Evolutionary conservation across 2,113 vertebrate species (phyloP), one percentile per base, ranked within the genome.

Genomic region (Ardeotis arabs): DNA sequence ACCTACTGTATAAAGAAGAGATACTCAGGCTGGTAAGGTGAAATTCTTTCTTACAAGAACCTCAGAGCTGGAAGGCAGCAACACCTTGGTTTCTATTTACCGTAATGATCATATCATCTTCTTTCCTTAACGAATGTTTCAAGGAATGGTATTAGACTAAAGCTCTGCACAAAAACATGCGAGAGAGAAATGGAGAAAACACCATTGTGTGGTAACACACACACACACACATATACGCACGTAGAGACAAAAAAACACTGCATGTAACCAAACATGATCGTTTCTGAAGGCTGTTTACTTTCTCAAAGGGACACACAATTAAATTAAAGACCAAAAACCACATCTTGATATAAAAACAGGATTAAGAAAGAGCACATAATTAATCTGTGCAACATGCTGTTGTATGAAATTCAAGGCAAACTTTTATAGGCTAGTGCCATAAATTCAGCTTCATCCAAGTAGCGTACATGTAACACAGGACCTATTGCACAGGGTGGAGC

Each of bases 21-120:
- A n/a, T 37, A 60, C 23, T 60, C 24, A 10, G 5, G 10, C 23
- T 24, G 19, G 31, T 14, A 12, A 73, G 23, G 19, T 50, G 29
- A 53, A 63, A 68, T 63, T 33, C 22, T 29, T 13, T 44, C 23
- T 31, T n/a, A 24, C 6, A 44, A 31, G 45, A 84, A 28, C 24
- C 44, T 60, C 78, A 35, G 50, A 64, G 60, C 33, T 22, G 53
- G 44, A 77, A 68, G 28, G 49, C 28, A 64, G 23, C 31, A n/a
- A 58, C 29, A 50, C 37, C 22, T 84, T 45, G 21, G 24, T 27
- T 68, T 64, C 78, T 67, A 8, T 50, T 87, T 50, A 50, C 49
- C 1, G 0, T 22, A 27, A 56, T 5, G 4, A 67, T 27, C 11
- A 17, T 6, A 5, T 50, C 14, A 35, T 41, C 50, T 55, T 59